Base-by-base conservation (phyloP, 2,797 vertebrate genomes). In the Geotria australis region DNA sequence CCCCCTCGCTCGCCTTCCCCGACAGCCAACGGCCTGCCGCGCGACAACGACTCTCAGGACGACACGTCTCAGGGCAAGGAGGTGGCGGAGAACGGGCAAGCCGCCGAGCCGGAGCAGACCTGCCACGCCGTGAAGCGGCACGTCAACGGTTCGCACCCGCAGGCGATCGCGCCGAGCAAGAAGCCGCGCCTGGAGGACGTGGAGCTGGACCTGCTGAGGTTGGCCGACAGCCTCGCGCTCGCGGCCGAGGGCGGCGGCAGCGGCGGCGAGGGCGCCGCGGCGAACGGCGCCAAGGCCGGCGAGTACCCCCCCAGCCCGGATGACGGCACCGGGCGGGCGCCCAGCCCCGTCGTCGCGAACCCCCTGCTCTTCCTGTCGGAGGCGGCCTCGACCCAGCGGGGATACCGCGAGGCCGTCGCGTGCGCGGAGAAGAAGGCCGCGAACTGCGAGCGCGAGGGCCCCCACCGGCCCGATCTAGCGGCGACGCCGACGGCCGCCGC, bases 401-500 rank as follows among this genome's bases (percentile, higher is more conserved):
- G 24, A 38, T 38, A 38, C 24, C 38, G 24, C 24, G 38, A 38
- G 38, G 24, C 24, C 24, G 5, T 24, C 24, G 24, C 24, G 24
- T 38, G 24, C 24, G 38, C 24, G 24, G 88, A 86, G 12, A 77
- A 80, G 66, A 96, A 98, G 64, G 89, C 91, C 9, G 83, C 85
- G 46, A 91, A 81, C 70, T 98, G 85, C 71, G 79, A 85, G 70
- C 96, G 88, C 58, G 85, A 96, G 5, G 86, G 91, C 63, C 85
- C 83, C 0, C 84, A 93, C 62, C 96, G 89, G 71, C 89, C 86
- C 2, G 89, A 98, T 9, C 9, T 55, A 24, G n/a, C 24, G 51
- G 6, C n/a, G 24, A 24, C 51, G n/a, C 51, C n/a, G 51, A n/a
- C n/a, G 24, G n/a, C n/a, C n/a, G n/a, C n/a, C 24, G n/a, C 24